Percentiles rank a stretch among this genome's conserved stretches.
These are phyloP conservation scores for Penaeus chinensis DNA, from an alignment of 1,140 invertebrate genomes.

Conservation along the genomic window DNA sequence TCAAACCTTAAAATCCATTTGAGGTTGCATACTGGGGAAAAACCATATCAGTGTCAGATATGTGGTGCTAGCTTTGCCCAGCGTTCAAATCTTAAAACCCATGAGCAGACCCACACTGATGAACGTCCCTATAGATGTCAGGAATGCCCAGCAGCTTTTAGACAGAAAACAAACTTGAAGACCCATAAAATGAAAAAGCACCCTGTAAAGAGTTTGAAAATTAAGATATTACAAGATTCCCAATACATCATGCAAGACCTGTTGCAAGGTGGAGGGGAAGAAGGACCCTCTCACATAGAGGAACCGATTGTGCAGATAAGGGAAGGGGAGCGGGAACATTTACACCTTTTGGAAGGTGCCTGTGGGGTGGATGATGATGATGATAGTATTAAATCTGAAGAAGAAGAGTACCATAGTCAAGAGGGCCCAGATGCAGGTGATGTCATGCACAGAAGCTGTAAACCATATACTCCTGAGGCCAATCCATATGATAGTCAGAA, in stretches of 20 bases:
- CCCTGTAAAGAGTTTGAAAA: constrained; percentile 54
- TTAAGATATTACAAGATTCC: constrained; percentile 51
- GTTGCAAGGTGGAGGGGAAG: neutral
- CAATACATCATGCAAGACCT: constrained; percentile 54
- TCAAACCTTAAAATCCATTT: constrained; percentile 63
- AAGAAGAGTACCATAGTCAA: constrained; percentile 6
- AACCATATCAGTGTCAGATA: constrained; percentile 76
- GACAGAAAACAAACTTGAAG: constrained; percentile 62
- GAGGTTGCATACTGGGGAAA: constrained; percentile 63
- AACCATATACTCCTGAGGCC: constrained; percentile 23
- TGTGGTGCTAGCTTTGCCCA: constrained; percentile 89
- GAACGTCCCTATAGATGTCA: constrained; percentile 87
- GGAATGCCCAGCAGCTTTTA: constrained; percentile 85
- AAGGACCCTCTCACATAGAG: constrained; percentile 38
- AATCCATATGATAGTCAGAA: constrained; percentile 53
- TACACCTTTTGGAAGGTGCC: neutral
- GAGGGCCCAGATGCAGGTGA: neutral
- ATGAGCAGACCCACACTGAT: constrained; percentile 88
- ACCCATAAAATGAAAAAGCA: constrained; percentile 63
- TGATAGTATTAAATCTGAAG: constrained; percentile 25
- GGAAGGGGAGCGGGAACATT: constrained; percentile 43
- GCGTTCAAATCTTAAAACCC: constrained; percentile 87
- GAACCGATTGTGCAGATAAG: constrained; percentile 64
- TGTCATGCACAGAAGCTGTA: neutral
- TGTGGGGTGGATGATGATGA: constrained; percentile 21